A percentile compares a stretch with the other conserved stretches of the same genome.
Conservation (phyloP, 2,888 invertebrate species). For the Andrena trimmerana region DNA sequence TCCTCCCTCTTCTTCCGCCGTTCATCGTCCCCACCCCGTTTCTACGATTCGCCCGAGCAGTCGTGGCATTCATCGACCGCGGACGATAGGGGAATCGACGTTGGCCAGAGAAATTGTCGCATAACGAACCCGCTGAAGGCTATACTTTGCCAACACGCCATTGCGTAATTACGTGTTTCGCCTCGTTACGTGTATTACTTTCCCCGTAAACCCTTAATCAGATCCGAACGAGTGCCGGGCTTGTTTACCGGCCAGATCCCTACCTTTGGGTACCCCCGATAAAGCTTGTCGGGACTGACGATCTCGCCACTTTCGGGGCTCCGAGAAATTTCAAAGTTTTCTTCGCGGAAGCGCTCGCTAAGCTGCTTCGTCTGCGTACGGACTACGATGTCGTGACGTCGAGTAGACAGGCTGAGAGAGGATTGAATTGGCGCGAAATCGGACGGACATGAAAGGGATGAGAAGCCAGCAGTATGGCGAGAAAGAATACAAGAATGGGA, state of each 20-base stretch:
- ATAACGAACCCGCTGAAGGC: slow-evolving; percentile 54
- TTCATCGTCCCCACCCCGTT: slow-evolving; percentile 5
- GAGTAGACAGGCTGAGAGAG: slow-evolving; percentile 19
- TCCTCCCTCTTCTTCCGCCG: slow-evolving; percentile 3
- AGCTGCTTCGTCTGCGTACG: background rate
- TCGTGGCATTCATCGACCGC: background rate
- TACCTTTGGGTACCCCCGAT: slow-evolving; percentile 59
- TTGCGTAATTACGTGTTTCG: slow-evolving; percentile 82
- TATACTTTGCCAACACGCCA: slow-evolving; percentile 81
- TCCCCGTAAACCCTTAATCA: slow-evolving; percentile 79
- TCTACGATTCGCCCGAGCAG: slow-evolving; percentile 1
- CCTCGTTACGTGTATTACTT: slow-evolving; percentile 83
- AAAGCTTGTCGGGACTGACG: slow-evolving; percentile 55
- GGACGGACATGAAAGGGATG: background rate
- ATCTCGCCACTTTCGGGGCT: slow-evolving; percentile 51
- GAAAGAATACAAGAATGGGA: slow-evolving; percentile 31
- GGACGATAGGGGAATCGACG: slow-evolving; percentile 28
- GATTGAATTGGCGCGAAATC: slow-evolving; percentile 4
- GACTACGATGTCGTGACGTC: slow-evolving; percentile 22
- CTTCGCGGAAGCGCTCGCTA: slow-evolving; percentile 36
- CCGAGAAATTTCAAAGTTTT: slow-evolving; percentile 56
- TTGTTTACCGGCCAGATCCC: slow-evolving; percentile 73
- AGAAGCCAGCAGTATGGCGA: background rate
- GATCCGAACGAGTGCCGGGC: slow-evolving; percentile 71
- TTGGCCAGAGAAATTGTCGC: slow-evolving; percentile 41